Percentiles rank a stretch among this genome's conserved stretches.
Conservation (phyloP, 1,140 invertebrate genomes). For the Calosoma granatense region DNA sequence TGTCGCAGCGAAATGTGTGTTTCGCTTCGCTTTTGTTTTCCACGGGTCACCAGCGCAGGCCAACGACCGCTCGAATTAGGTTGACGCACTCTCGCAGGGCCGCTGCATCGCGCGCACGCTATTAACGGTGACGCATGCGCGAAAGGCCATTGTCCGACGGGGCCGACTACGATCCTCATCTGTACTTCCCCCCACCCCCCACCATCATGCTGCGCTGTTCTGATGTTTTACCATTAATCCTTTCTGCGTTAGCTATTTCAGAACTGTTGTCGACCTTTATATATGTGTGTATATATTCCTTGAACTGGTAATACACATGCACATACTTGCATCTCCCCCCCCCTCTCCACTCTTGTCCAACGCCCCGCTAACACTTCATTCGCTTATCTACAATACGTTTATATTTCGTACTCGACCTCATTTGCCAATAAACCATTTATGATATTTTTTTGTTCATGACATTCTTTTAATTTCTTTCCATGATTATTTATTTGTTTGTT, state of each 20-base stretch:
- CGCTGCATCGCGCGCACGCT: too few species aligned
- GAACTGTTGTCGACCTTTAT: not conserved
- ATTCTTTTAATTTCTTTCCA: too few species aligned
- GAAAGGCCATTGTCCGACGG: slow-evolving; percentile 4
- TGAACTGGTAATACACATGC: too few species aligned
- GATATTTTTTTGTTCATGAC: not conserved
- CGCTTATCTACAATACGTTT: not conserved
- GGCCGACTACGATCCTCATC: too few species aligned
- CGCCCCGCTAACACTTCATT: not conserved
- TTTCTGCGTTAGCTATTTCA: too few species aligned
- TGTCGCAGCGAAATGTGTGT: not conserved
- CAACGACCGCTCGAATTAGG: not conserved
- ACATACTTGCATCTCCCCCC: too few species aligned
- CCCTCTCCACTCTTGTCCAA: too few species aligned
- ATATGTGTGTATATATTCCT: too few species aligned
- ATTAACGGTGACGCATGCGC: not conserved
- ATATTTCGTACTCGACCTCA: not conserved
- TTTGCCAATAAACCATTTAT: not conserved
- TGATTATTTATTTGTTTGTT: too few species aligned
- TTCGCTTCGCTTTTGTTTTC: slow-evolving; percentile 7
- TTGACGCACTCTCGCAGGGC: slow-evolving; percentile 4
- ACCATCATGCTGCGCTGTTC: too few species aligned
- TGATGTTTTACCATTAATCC: too few species aligned
- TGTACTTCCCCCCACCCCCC: too few species aligned
- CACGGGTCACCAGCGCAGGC: slow-evolving; percentile 3